Evolutionary conservation across 2,797 vertebrate species (phyloP), one percentile per base, ranked within the genome.

Genomic region (Hoplostethus atlanticus): DNA sequence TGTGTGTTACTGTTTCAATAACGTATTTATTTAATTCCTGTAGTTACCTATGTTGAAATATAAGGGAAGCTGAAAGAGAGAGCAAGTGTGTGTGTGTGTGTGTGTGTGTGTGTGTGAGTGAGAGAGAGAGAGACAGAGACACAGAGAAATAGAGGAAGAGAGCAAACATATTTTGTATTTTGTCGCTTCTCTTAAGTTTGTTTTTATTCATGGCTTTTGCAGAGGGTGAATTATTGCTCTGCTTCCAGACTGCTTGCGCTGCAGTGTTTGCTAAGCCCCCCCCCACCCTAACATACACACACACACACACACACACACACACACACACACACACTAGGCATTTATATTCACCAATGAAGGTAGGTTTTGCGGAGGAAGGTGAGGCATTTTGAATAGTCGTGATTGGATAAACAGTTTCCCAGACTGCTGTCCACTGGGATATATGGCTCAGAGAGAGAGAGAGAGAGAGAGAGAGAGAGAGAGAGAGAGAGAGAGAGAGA

Each of bases 171-270:
- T 79, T 79, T 73, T 73, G 31, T 63, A 47, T 63, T 71, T 79
- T 66, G 77, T 84, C 38, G 64, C 66, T 77, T 80, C 71, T 65
- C 69, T 81, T 77, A 73, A 79, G 64, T 84, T 84, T 68, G 68
- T 84, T 88, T 86, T 81, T 84, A 82, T 87, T 85, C 60, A 77
- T 82, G 73, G 68, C 36, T 73, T 81, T 78, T 73, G 68, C 77
- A 68, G 75, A 64, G 64, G 55, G 12, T 80, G 79, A 88, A 79
- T 85, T 84, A 81, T 89, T 80, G 65, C 77, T 79, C n/a, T 67
- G 74, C 80, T 80, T 76, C 73, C 68, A 79, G 75, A 69, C 68
- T 73, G 84, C 85, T 87, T 34, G 75, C 84, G 83, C 86, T 80
- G 84, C 86, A 81, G 64, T 81, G 83, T 87, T 87, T 83, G 40